These are phyloP conservation scores for Epizoanthus fatuus DNA, from an alignment of 92 coral and sea anemone genomes.

Conservation along the genomic window DNA sequence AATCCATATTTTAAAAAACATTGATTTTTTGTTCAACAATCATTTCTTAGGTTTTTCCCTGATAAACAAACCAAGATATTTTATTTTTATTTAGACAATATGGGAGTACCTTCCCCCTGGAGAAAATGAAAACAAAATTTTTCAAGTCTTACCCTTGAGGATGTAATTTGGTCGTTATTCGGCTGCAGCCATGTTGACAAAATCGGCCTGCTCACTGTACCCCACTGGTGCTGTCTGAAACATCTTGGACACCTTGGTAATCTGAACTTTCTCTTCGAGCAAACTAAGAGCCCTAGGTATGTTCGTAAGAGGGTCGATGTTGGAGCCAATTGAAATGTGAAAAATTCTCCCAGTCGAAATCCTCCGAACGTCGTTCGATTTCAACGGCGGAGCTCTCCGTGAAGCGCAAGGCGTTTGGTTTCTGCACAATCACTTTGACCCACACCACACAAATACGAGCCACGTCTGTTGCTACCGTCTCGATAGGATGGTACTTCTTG, in stretches of 20 bases:
- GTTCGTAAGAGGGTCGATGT: slow-evolving; percentile 62
- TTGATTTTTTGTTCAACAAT: too few relatives aligned
- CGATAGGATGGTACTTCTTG: slow-evolving; percentile 75
- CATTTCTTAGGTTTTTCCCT: too few relatives aligned
- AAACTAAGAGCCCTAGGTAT: slow-evolving; percentile 58
- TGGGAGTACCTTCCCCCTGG: too few relatives aligned
- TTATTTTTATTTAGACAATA: too few relatives aligned
- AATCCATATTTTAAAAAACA: too few relatives aligned
- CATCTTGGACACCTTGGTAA: slow-evolving; percentile 61
- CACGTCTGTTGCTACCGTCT: slow-evolving; percentile 81
- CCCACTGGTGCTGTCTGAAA: slow-evolving; percentile 73
- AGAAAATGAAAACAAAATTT: not conserved
- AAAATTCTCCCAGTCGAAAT: slow-evolving; percentile 60
- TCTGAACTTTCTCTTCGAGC: slow-evolving; percentile 44
- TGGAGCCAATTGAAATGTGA: slow-evolving; percentile 80
- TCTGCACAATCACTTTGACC: slow-evolving; percentile 69
- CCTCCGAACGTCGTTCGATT: slow-evolving; percentile 69
- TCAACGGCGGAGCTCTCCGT: slow-evolving; percentile 64
- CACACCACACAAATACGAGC: slow-evolving; percentile 81
- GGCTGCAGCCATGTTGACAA: slow-evolving; percentile 76
- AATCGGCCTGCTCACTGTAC: slow-evolving; percentile 56
- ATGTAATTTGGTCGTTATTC: slow-evolving; percentile 63
- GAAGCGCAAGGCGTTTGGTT: slow-evolving; percentile 73
- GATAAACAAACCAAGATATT: too few relatives aligned
- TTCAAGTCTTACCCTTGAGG: slow-evolving; percentile 64